Percentiles rank a stretch among this genome's conserved stretches.
Conservation (phyloP, 2,113 vertebrate genomes). For the Halichoerus grypus region DNA sequence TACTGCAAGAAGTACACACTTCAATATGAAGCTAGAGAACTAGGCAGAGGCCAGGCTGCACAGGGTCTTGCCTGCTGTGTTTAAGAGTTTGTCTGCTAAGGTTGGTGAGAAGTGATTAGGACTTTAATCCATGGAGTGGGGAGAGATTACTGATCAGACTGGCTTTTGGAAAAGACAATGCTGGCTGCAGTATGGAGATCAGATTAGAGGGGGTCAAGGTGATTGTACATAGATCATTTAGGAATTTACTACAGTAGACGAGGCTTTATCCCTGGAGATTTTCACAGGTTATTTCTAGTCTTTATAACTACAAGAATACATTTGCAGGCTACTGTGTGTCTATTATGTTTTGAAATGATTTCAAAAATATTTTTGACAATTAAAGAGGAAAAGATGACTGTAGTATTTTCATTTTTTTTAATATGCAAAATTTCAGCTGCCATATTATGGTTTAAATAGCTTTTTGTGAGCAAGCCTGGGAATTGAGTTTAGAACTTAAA, state of each 20-base stretch:
- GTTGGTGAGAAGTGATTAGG: neutral
- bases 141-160: neutral
- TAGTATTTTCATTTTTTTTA: neutral
- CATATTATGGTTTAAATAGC: neutral
- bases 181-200: neutral
- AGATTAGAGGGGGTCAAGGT: neutral
- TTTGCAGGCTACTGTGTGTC: neutral
- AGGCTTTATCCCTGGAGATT: neutral
- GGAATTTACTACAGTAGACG: neutral
- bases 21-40: neutral
- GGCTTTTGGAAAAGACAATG: neutral
- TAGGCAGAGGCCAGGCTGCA: neutral
- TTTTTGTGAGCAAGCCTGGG: neutral
- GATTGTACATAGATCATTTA: neutral
- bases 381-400: slow-evolving; percentile 23
- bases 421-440: slow-evolving; percentile 27
- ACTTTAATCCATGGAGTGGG: neutral
- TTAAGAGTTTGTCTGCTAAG: neutral
- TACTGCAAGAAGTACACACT: neutral
- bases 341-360: slow-evolving; percentile 4
- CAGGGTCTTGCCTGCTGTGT: neutral
- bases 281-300: neutral
- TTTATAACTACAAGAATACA: neutral
- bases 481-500: neutral
- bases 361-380: neutral